phyloP scores from a whole-genome alignment of 2,888 invertebrate genomes.

The Chymomyza amoena region DNA sequence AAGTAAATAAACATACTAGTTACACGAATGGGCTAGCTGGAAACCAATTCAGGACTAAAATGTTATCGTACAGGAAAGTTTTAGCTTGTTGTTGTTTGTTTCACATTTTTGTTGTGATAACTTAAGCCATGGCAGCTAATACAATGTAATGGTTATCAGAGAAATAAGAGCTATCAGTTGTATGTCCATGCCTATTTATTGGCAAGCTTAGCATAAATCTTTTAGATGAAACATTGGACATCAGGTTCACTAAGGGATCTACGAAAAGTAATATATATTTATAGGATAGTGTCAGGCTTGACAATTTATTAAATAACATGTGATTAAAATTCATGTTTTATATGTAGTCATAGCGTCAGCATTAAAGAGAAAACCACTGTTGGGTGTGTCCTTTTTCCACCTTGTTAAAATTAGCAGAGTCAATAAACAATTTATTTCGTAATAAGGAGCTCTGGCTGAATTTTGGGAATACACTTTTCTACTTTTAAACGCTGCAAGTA shows the following conservation, averaged over 20 bases:
- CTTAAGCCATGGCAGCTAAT: neutral
- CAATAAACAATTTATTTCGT: no score
- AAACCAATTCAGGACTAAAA: neutral
- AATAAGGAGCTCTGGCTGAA: no score
- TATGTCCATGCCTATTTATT: neutral
- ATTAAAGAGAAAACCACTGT: no score
- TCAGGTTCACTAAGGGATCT: neutral
- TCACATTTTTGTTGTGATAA: neutral
- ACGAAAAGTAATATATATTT: neutral
- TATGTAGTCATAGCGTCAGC: no score
- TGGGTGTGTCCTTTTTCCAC: no score
- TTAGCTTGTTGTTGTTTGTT: neutral
- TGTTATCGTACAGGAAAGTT: constrained; percentile 4
- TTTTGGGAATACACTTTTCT: no score
- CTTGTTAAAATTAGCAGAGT: no score
- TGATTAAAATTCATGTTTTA: neutral
- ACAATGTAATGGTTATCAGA: neutral
- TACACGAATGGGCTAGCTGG: no score
- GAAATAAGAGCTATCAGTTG: neutral
- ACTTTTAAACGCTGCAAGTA: no score
- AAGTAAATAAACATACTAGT: no score
- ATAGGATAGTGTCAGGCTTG: neutral
- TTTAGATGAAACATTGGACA: neutral
- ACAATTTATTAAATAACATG: neutral
- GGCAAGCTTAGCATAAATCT: no score